Percentiles rank a stretch among this genome's conserved stretches.
Evolutionary conservation across 1,140 invertebrate species (phyloP).

Genomic region (Frieseomelitta varia): DNA sequence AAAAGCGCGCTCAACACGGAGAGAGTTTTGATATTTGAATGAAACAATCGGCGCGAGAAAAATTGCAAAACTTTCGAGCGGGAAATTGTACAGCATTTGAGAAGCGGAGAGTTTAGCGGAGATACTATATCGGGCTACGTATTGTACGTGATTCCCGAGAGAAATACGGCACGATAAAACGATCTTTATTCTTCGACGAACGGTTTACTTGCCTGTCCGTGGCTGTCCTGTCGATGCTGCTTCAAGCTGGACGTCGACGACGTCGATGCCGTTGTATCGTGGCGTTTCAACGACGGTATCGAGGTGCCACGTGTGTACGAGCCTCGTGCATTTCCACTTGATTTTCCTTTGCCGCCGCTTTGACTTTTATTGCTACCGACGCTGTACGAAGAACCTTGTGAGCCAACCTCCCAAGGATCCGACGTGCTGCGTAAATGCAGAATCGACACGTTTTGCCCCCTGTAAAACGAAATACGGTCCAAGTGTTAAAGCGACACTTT

Average conservation of each 20-base stretch:
- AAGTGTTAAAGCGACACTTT: too few relatives aligned
- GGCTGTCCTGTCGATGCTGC: constrained; percentile 67
- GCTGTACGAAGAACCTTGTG: constrained; percentile 71
- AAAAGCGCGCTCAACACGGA: too few relatives aligned
- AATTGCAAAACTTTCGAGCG: neutral
- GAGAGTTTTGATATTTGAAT: neutral
- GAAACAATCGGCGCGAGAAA: neutral
- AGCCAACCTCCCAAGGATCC: constrained; percentile 83
- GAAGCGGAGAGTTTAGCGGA: neutral
- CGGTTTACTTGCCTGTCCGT: constrained; percentile 63
- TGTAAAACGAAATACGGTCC: constrained; percentile 72
- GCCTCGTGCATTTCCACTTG: constrained; percentile 56
- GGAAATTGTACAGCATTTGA: neutral
- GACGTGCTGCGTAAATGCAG: constrained; percentile 83
- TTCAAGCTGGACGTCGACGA: constrained; percentile 68
- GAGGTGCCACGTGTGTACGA: constrained; percentile 73
- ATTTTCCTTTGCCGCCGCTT: constrained; percentile 67
- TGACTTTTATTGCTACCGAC: constrained; percentile 73
- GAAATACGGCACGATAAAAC: neutral
- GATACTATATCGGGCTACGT: neutral
- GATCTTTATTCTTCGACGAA: neutral
- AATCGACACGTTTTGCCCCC: constrained; percentile 83
- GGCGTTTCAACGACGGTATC: constrained; percentile 76
- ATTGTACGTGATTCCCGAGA: constrained; percentile 46
- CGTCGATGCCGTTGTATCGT: constrained; percentile 65